These are phyloP conservation scores for Graphium colonna DNA, from an alignment of 2,888 invertebrate genomes.

Conservation along the genomic window DNA sequence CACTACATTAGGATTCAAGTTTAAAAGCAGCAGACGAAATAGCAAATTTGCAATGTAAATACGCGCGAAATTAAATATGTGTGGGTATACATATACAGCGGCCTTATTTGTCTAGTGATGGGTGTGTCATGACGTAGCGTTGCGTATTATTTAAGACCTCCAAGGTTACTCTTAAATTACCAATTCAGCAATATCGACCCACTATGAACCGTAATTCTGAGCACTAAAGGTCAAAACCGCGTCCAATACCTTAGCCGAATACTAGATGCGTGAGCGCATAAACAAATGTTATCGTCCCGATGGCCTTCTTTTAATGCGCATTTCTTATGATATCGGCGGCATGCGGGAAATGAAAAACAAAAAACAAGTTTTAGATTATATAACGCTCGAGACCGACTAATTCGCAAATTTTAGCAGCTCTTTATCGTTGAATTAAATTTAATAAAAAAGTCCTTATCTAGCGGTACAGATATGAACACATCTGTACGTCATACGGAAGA, in stretches of 20 bases:
- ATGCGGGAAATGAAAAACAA: slow-evolving; percentile 38
- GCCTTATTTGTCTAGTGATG: slow-evolving; percentile 69
- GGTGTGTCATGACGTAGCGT: slow-evolving; percentile 74
- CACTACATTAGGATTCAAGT: too few relatives aligned
- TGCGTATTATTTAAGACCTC: slow-evolving; percentile 66
- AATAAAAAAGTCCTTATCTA: too few relatives aligned
- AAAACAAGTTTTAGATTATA: slow-evolving; percentile 43
- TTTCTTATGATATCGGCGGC: slow-evolving; percentile 38
- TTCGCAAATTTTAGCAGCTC: too few relatives aligned
- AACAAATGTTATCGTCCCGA: slow-evolving; percentile 48
- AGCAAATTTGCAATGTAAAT: slow-evolving; percentile 11
- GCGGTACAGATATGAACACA: too few relatives aligned
- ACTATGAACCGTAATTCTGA: slow-evolving; percentile 52
- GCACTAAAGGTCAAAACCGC: slow-evolving; percentile 38
- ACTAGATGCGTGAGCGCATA: slow-evolving; percentile 39
- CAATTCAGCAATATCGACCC: slow-evolving; percentile 42
- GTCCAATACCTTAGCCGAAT: slow-evolving; percentile 20
- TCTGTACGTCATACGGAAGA: too few relatives aligned
- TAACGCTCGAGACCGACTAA: not conserved
- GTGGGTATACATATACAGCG: slow-evolving; percentile 47
- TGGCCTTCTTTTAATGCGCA: slow-evolving; percentile 55
- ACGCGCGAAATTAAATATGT: slow-evolving; percentile 25
- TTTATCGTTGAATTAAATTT: too few relatives aligned
- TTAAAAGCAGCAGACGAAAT: not conserved
- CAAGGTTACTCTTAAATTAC: slow-evolving; percentile 58